Conservation (phyloP, 2,888 invertebrate species). For the Perizoma flavofasciatum region DNA sequence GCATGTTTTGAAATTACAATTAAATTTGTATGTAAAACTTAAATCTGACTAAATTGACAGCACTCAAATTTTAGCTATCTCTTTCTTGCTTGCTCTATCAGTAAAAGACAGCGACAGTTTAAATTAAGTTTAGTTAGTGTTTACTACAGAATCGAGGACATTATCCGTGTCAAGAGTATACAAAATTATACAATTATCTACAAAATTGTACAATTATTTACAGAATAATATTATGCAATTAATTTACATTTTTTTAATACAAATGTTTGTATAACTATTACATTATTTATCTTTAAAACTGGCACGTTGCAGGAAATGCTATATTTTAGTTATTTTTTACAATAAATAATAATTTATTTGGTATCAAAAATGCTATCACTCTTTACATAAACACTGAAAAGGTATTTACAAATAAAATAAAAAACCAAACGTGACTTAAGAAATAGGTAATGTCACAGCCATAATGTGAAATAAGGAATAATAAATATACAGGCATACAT, state of each 20-base stretch:
- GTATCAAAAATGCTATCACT: slow-evolving; percentile 61
- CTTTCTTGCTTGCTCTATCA: too few species aligned
- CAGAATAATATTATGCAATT: slow-evolving; percentile 5
- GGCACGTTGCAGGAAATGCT: slow-evolving; percentile 51
- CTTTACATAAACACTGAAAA: slow-evolving; percentile 16
- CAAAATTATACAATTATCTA: too few species aligned
- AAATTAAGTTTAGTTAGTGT: too few species aligned
- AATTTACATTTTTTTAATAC: slow-evolving; percentile 1
- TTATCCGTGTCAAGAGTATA: too few species aligned
- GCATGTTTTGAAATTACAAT: too few species aligned
- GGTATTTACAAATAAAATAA: slow-evolving; percentile 3
- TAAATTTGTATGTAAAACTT: too few species aligned
- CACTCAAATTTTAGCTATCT: too few species aligned
- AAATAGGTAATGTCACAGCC: slow-evolving; percentile 19
- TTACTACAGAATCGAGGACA: too few species aligned
- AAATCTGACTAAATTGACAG: too few species aligned
- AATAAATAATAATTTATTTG: slow-evolving; percentile 76
- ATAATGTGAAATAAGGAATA: slow-evolving; percentile 8
- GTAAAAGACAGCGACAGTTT: too few species aligned
- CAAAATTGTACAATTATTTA: too few species aligned
- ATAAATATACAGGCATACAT: not conserved
- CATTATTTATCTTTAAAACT: slow-evolving; percentile 50
- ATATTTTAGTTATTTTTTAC: slow-evolving; percentile 44
- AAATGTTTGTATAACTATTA: too few species aligned
- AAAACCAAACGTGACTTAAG: slow-evolving; percentile 8